Evolutionary conservation across 1,140 invertebrate species (phyloP).

Genomic region (Parapsyche elsis): DNA sequence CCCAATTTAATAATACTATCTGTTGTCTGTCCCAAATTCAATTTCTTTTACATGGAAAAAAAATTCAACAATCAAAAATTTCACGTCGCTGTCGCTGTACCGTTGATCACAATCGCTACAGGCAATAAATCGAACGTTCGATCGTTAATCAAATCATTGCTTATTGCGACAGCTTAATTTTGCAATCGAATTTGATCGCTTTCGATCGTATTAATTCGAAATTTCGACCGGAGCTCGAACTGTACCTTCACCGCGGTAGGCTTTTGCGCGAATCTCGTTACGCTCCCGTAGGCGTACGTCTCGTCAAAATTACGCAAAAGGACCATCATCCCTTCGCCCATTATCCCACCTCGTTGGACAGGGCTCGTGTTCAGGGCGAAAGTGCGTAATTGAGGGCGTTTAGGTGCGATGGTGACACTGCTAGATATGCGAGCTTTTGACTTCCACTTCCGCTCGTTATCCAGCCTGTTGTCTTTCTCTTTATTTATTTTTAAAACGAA

Average conservation of each 20-base stretch:
- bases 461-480: too few species aligned
- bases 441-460: neutral
- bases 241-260: too few species aligned
- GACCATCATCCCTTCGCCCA: neutral
- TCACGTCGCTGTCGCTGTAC: neutral
- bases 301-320: neutral
- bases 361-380: neutral
- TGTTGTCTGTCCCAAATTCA: too few species aligned
- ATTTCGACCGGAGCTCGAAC: too few species aligned
- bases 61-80: neutral
- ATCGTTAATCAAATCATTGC: too few species aligned
- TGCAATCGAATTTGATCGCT: too few species aligned
- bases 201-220: too few species aligned
- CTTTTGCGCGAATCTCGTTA: neutral
- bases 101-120: too few species aligned
- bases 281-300: neutral
- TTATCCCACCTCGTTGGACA: constrained; percentile 23
- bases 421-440: neutral
- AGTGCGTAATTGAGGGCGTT: constrained; percentile 5
- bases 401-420: neutral
- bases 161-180: too few species aligned
- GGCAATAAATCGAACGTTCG: too few species aligned
- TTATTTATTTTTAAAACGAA: too few species aligned
- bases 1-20: neutral
- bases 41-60: neutral